Evolutionary conservation across 2,888 invertebrate genomes (phyloP).

Genomic region (Panopea generosa): DNA sequence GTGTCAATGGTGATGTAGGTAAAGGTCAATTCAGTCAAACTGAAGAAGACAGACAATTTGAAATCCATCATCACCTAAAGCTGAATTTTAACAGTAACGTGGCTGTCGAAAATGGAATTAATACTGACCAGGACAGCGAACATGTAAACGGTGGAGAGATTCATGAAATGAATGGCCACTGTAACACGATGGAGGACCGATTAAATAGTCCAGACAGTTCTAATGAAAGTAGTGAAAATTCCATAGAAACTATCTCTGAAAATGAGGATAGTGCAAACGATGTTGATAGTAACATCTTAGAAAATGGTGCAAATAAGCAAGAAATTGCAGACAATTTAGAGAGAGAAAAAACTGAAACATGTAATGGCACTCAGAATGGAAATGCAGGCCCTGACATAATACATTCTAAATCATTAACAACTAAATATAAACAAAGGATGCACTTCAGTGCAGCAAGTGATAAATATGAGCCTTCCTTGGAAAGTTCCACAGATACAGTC

Average conservation of each 20-base stretch:
- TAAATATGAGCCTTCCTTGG: slow-evolving; percentile 76
- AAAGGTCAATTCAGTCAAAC: background rate
- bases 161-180: slow-evolving; percentile 34
- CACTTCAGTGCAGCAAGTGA: slow-evolving; percentile 17
- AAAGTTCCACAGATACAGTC: slow-evolving; percentile 88
- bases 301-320: slow-evolving; percentile 24
- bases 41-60: background rate
- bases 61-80: background rate
- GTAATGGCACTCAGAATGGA: slow-evolving; percentile 30
- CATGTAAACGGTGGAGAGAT: slow-evolving; percentile 3
- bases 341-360: slow-evolving; percentile 8
- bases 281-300: slow-evolving; percentile 22
- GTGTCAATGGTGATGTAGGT: slow-evolving; percentile 17
- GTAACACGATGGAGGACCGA: background rate
- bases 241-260: slow-evolving; percentile 56
- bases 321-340: slow-evolving; percentile 7
- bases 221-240: slow-evolving; percentile 47
- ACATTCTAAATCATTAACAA: slow-evolving; percentile 24
- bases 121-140: slow-evolving; percentile 1
- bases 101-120: slow-evolving; percentile 8
- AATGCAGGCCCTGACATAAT: slow-evolving; percentile 13
- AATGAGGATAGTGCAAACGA: slow-evolving; percentile 30
- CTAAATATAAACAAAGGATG: slow-evolving; percentile 41
- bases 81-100: background rate
- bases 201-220: background rate